A percentile compares a stretch with the other conserved stretches of the same genome.
Evolutionary conservation across 2,113 vertebrate genomes (phyloP).

Genomic region (Paradoxurus hermaphroditus): DNA sequence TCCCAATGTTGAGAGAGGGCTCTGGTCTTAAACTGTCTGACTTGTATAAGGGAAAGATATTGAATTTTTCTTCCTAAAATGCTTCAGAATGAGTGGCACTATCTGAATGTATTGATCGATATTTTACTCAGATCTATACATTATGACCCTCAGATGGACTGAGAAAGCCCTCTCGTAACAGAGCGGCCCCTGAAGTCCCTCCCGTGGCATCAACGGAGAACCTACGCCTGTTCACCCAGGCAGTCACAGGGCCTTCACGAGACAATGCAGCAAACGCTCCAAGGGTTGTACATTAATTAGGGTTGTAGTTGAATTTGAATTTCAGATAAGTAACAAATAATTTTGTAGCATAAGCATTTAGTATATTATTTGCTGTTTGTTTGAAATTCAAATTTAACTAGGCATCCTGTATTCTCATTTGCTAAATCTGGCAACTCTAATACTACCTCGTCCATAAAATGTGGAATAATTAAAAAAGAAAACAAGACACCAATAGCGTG

Average conservation of each 20-base stretch:
- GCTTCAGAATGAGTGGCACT: background rate
- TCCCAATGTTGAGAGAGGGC: background rate
- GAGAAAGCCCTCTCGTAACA: background rate
- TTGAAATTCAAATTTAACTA: constrained; percentile 32
- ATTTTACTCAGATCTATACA: background rate
- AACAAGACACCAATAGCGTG: background rate
- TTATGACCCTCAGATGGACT: background rate
- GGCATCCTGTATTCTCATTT: constrained; percentile 12
- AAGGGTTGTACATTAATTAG: background rate
- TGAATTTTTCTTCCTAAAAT: background rate
- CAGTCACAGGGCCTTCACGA: background rate
- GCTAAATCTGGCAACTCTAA: constrained; percentile 23
- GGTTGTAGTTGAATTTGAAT: background rate
- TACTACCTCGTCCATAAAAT: background rate
- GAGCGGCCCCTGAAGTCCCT: background rate
- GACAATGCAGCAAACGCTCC: background rate
- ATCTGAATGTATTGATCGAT: background rate
- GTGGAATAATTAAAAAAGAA: constrained; percentile 29
- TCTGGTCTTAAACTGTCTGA: background rate
- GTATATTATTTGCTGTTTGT: background rate
- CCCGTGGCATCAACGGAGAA: background rate
- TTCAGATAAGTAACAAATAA: background rate
- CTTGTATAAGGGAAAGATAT: background rate
- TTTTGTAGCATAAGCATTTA: background rate
- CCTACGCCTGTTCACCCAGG: background rate